Evolutionary conservation across 2,113 vertebrate genomes (phyloP).

Genomic region (Zosterops pallidus): DNA sequence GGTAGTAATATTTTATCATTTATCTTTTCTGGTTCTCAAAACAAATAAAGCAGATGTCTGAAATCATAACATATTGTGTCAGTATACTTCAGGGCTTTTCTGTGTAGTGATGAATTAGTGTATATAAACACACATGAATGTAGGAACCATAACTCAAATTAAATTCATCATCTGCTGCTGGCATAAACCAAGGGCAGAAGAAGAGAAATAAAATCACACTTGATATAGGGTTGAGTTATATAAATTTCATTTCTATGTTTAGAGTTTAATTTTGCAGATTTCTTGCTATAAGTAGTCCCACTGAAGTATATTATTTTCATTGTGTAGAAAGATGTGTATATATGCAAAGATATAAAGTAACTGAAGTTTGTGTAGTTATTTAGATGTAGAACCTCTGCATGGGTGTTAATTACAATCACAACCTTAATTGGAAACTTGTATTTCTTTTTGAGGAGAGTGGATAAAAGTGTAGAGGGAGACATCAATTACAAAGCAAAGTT

Average conservation of each 20-base stretch:
- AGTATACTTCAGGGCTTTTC: background rate
- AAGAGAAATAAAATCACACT: background rate
- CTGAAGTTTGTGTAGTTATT: background rate
- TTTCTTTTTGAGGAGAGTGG: background rate
- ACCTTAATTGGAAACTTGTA: background rate
- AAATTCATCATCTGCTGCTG: background rate
- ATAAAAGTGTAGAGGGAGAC: background rate
- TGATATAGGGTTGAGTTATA: background rate
- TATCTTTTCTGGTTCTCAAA: background rate
- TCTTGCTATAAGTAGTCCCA: background rate
- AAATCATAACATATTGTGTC: conserved; percentile 11
- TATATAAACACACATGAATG: background rate
- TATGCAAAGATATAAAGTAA: background rate
- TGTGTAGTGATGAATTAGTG: background rate
- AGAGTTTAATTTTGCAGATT: background rate
- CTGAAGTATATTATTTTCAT: background rate
- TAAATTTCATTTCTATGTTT: background rate
- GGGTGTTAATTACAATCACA: background rate
- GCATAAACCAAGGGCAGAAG: conserved; percentile 5
- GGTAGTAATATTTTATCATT: background rate
- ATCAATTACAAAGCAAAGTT: background rate
- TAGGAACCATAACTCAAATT: background rate
- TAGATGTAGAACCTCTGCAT: background rate
- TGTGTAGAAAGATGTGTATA: background rate
- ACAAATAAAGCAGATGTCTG: conserved; percentile 2